These are phyloP conservation scores for Hippocampus comes DNA, from an alignment of 2,113 vertebrate genomes.

Conservation along the genomic window DNA sequence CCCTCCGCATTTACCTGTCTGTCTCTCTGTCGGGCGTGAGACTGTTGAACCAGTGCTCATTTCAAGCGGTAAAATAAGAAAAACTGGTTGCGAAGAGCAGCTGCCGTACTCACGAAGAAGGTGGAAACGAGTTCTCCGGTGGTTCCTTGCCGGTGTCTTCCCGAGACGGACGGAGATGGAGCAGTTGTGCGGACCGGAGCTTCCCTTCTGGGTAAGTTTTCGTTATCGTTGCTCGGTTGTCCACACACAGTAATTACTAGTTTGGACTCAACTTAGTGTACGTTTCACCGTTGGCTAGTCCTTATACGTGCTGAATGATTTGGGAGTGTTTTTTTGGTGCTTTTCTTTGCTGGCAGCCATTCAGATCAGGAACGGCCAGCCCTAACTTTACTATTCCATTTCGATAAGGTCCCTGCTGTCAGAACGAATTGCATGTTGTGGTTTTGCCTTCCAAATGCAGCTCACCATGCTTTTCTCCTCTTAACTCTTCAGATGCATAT, in stretches of 20 bases:
- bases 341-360: conserved; percentile 19
- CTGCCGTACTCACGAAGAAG: conserved; percentile 27
- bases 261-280: neutral
- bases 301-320: neutral
- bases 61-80: neutral
- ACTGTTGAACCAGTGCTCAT: conserved; percentile 18
- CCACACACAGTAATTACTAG: conserved; percentile 6
- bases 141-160: conserved; percentile 26
- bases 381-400: conserved; percentile 22
- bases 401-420: conserved; percentile 38
- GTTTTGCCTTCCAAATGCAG: neutral
- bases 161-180: conserved; percentile 60
- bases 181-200: conserved; percentile 66
- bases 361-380: neutral
- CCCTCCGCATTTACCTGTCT: neutral
- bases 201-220: conserved; percentile 73
- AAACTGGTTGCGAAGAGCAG: conserved; percentile 13
- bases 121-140: conserved; percentile 26
- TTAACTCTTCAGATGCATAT: neutral
- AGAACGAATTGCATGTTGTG: conserved; percentile 7
- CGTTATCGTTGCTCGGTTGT: neutral
- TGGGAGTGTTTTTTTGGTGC: neutral
- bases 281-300: neutral
- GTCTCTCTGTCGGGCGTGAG: conserved; percentile 33
- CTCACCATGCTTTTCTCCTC: neutral